Base-by-base conservation (phyloP, 2,113 vertebrate genomes). In the Zeus faber region DNA sequence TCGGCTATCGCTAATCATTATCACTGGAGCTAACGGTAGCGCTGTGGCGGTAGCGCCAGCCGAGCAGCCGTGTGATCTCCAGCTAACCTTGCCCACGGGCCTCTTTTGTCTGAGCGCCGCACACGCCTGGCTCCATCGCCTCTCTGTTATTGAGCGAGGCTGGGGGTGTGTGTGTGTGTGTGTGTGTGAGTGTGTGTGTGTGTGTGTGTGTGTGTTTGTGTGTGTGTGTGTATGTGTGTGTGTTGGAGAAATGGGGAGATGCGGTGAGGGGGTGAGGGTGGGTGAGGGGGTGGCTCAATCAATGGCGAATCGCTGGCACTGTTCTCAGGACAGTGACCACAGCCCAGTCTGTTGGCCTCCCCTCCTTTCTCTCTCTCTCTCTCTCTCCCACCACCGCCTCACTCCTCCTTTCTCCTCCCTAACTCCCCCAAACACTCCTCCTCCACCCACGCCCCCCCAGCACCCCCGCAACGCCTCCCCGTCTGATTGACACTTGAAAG, bases 401-500 rank as follows among this genome's bases (percentile, higher is more conserved):
- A 7, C 20, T 9, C 23, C 9, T 21, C 31, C 21, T 20, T 29
- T 21, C 58, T 16, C 39, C 17, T 3, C 27, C 13, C 2, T 4
- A 24, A 8, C 46, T 20, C 23, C 33, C 43, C 46, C 25, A 47
- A 13, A 25, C 58, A 64, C 56, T 67, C 47, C 77, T 70, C 70
- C 74, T 68, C 64, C 52, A 56, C 74, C 65, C 41, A 58, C 76
- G 59, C 41, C 66, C 58, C 77, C 77, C 72, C 67, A 57, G n/a
- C n/a, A n/a, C n/a, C n/a, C n/a, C n/a, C 52, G 52, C 57, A 44
- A 64, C 50, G 92, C 92, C 91, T 93, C 91, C 91, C 90, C 82
- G 88, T 91, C 89, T 96, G 94, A 94, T 94, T 97, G 95, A 95
- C 95, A 97, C 95, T 97, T 98, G 93, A 98, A 98, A 97, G 94